Evolutionary conservation across 2,797 vertebrate species (phyloP).

Genomic region (Pristis pectinata): DNA sequence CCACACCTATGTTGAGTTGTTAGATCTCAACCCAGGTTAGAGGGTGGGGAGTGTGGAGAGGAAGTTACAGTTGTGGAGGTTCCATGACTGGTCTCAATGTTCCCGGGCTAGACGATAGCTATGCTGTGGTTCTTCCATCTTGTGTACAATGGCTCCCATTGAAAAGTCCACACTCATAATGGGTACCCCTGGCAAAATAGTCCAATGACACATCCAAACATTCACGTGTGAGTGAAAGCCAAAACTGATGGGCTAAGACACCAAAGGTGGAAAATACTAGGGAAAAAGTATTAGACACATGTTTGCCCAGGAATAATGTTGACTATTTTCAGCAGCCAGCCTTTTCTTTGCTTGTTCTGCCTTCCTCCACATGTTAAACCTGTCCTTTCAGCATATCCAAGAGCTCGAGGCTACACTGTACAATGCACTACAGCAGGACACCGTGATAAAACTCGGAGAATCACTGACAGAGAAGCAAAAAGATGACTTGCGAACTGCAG

Average conservation of each 20-base stretch:
- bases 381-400: slow-evolving; percentile 85
- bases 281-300: neutral
- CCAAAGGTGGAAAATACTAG: neutral
- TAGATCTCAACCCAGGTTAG: neutral
- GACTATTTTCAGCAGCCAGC: too few relatives aligned
- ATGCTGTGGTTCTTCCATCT: neutral
- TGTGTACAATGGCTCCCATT: neutral
- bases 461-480: slow-evolving; percentile 84
- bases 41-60: neutral
- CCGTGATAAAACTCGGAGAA: slow-evolving; percentile 93
- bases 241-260: neutral
- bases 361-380: neutral
- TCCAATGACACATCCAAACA: neutral
- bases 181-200: neutral
- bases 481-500: slow-evolving; percentile 84
- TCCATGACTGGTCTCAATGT: neutral
- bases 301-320: neutral
- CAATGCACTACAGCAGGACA: slow-evolving; percentile 96
- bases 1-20: neutral
- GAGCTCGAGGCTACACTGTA: slow-evolving; percentile 96
- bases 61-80: neutral
- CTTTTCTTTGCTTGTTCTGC: neutral
- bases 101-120: neutral
- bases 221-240: neutral
- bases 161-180: neutral